Evolutionary conservation across 2,888 invertebrate species (phyloP).

Genomic region (Stenoptilia bipunctidactyla): DNA sequence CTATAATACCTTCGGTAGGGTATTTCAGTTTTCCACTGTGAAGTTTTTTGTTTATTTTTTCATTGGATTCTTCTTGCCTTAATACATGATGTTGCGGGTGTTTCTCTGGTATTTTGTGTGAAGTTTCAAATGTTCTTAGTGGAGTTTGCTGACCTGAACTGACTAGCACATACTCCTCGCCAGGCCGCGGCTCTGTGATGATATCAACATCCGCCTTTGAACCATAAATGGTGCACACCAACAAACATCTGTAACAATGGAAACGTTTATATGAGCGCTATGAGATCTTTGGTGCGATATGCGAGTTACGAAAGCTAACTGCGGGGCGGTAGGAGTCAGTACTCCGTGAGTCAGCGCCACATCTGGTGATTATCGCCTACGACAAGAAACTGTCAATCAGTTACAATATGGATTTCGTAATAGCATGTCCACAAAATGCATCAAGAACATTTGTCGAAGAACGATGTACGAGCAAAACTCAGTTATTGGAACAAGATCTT

Average conservation of each 20-base stretch:
- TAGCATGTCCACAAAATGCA: conserved; percentile 29
- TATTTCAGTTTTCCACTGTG: conserved; percentile 47
- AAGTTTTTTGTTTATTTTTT: conserved; percentile 51
- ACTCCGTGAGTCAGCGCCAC: conserved; percentile 50
- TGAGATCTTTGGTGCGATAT: conserved; percentile 21
- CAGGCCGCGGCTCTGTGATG: conserved; percentile 74
- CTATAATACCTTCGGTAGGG: conserved; percentile 51
- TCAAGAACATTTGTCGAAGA: conserved; percentile 12
- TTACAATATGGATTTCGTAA: conserved; percentile 35
- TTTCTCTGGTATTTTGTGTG: conserved; percentile 77
- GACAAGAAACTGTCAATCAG: conserved; percentile 48
- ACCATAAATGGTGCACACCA: conserved; percentile 52
- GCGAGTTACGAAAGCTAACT: conserved; percentile 31
- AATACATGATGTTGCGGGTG: conserved; percentile 43
- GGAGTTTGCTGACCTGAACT: conserved; percentile 66
- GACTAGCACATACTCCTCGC: conserved; percentile 76
- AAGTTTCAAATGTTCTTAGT: conserved; percentile 74
- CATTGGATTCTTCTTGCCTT: conserved; percentile 51
- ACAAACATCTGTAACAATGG: conserved; percentile 65
- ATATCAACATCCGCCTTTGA: conserved; percentile 68
- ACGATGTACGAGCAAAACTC: conserved; percentile 1
- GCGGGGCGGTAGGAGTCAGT: conserved; percentile 31
- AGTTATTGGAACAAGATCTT: conserved; percentile 15
- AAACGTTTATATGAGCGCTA: conserved; percentile 17
- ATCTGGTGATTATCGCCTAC: conserved; percentile 32